Base-by-base conservation (phyloP, 1,140 invertebrate species). In the Drosophila repleta region DNA sequence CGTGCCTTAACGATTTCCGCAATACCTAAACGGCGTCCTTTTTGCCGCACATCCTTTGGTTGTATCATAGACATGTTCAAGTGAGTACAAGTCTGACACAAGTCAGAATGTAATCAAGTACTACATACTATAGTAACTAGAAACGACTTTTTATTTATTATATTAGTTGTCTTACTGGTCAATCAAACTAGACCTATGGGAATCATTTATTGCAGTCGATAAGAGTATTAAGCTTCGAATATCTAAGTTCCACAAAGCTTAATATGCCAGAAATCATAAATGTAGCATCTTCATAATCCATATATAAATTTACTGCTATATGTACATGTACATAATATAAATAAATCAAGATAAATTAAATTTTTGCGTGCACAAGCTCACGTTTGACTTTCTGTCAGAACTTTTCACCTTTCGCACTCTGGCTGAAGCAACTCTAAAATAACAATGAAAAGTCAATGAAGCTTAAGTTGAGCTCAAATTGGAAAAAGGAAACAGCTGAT, bases 371-470 rank as follows among this genome's bases (percentile, higher is more conserved):
- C 15, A 65, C 15, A 48, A 57, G 21, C 0, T 18, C 5, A 26
- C 17, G 21, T 13, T 43, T 43, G 15, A 43, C 17, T 20, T 26
- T 29, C n/a, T 41, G 1, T 17, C n/a, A 15, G 8, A 17, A 5
- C n/a, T 45, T 21, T 37, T 39, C 32, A 2, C 2, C 35, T 39
- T 18, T 45, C 26, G 11, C 17, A 37, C 7, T 37, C 32, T 58
- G 41, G 41, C 49, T 24, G 43, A 41, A 61, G 18, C 21, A 37
- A 58, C 18, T 45, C 41, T 56, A 5, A 18, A 7, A 29, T 18
- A 18, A 71, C 68, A 81, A 84, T 87, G 39, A 52, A 65, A 70
- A 85, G 74, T 81, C 80, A 81, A 81, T 84, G 81, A 56, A 61
- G 64, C 73, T 65, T 39, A 61, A 63, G 20, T 37, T 52, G 37